Evolutionary conservation across 1,140 invertebrate species (phyloP), one percentile per base, ranked within the genome.

Genomic region (Lamellibrachia luymesi): DNA sequence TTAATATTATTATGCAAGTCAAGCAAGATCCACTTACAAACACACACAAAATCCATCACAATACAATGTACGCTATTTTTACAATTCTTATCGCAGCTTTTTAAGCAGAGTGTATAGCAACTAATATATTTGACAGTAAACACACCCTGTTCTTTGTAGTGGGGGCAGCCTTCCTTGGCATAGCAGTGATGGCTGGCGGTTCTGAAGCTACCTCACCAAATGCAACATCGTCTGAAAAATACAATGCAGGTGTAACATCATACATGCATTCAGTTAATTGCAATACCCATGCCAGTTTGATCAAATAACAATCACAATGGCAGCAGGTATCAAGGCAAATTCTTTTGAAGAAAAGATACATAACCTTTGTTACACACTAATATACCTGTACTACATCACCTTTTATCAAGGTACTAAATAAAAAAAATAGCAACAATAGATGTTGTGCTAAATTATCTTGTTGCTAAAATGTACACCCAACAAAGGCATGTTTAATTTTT

Each of bases 181-280:
- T 95, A 13, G 94, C 94, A 92, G 94, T 94, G 8, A 95, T 51
- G 13, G 94, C 92, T 50, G 95, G 95, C 4, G 95, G 95, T 52
- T 93, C 94, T 93, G 94, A 94, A 22, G 94, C 95, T 90, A 95
- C 94, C 89, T 95, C 95, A 50, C 95, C 95, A 94, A 95, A 95
- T 90, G 94, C 92, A 22, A 95, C 95, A 38, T 94, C 93, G 94
- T 95, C 95, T 95, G 92, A 51, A 94, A 93, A 51, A 10, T 25
- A 50, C 10, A 13, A 91, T 50, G 7, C 50, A 91, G 90, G n/a
- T 50, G 17, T 50, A 50, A 91, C 25, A 91, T n/a, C n/a, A 90
- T n/a, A 90, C 17, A 89, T 38, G 38, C 38, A 38, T 38, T 38
- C 38, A 38, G 38, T 38, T 38, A 38, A 38, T 38, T 38, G 38